Evolutionary conservation across 2,113 vertebrate species (phyloP).

Genomic region (Amphiprion ocellaris): DNA sequence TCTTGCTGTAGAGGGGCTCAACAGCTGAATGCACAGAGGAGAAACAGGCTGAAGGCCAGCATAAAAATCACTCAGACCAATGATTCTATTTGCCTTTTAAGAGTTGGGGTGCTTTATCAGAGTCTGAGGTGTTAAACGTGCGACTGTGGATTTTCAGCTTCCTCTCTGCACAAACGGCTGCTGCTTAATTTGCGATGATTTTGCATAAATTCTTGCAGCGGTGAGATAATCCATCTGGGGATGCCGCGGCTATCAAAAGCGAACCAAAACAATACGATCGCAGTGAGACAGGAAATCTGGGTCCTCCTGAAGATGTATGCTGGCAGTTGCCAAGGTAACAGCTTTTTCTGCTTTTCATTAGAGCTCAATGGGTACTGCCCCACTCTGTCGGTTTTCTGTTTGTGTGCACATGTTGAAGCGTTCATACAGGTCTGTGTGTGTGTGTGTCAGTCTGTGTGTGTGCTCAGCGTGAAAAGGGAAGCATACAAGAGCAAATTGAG

Average conservation of each 20-base stretch:
- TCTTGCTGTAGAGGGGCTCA: constrained; percentile 1
- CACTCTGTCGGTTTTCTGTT: constrained; percentile 62
- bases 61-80: constrained; percentile 33
- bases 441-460: constrained; percentile 24
- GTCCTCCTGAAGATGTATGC: constrained; percentile 78
- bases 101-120: neutral
- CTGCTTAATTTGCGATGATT: constrained; percentile 57
- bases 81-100: constrained; percentile 31
- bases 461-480: constrained; percentile 74
- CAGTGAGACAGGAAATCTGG: constrained; percentile 78
- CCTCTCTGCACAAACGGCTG: constrained; percentile 32
- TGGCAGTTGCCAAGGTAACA: constrained; percentile 79
- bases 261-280: constrained; percentile 71
- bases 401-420: constrained; percentile 44
- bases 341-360: constrained; percentile 79
- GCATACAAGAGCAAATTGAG: constrained; percentile 75
- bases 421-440: constrained; percentile 14
- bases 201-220: constrained; percentile 62
- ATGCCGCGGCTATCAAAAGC: constrained; percentile 66
- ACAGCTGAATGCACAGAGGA: constrained; percentile 23
- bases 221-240: constrained; percentile 71
- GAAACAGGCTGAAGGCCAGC: constrained; percentile 12
- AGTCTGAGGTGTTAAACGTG: constrained; percentile 12
- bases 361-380: constrained; percentile 77
- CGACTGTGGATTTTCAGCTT: constrained; percentile 32